These are phyloP conservation scores for Xestia xanthographa DNA, from an alignment of 2,888 invertebrate species.

Conservation along the genomic window DNA sequence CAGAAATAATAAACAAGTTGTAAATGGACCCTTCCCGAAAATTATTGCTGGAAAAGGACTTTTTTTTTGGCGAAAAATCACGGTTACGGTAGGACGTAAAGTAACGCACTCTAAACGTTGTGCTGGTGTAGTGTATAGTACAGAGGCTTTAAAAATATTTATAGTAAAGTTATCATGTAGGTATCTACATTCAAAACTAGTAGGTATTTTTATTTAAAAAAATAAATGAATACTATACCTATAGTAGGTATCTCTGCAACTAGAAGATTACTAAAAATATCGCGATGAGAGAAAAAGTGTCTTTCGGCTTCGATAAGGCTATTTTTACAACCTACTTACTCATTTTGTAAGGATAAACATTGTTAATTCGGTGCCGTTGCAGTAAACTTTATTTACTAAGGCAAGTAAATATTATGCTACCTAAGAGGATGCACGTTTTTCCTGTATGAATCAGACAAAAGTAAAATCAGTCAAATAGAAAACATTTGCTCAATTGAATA, in stretches of 20 bases:
- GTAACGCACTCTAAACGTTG: too few relatives aligned
- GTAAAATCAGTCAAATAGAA: slow-evolving; percentile 14
- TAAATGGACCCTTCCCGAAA: background rate
- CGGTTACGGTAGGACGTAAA: too few relatives aligned
- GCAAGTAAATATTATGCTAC: slow-evolving; percentile 18
- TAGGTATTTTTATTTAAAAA: background rate
- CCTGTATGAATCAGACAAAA: slow-evolving; percentile 26
- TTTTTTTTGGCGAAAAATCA: background rate
- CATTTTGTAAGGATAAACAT: background rate
- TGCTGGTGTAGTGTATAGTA: background rate
- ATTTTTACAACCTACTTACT: background rate
- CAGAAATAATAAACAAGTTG: background rate
- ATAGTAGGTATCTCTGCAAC: background rate
- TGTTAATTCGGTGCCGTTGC: background rate
- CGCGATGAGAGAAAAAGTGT: background rate
- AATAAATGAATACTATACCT: background rate
- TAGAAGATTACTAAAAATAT: background rate
- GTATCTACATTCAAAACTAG: background rate
- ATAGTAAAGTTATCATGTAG: too few relatives aligned
- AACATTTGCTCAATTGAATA: slow-evolving; percentile 38
- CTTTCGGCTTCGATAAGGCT: background rate
- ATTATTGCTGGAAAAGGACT: background rate
- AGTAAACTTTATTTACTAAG: slow-evolving; percentile 8
- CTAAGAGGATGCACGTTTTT: slow-evolving; percentile 20
- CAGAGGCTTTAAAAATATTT: background rate